Percentiles rank a stretch among this genome's conserved stretches.
phyloP scores from a whole-genome alignment of 2,888 invertebrate species.

The Melinaea menophilus region DNA sequence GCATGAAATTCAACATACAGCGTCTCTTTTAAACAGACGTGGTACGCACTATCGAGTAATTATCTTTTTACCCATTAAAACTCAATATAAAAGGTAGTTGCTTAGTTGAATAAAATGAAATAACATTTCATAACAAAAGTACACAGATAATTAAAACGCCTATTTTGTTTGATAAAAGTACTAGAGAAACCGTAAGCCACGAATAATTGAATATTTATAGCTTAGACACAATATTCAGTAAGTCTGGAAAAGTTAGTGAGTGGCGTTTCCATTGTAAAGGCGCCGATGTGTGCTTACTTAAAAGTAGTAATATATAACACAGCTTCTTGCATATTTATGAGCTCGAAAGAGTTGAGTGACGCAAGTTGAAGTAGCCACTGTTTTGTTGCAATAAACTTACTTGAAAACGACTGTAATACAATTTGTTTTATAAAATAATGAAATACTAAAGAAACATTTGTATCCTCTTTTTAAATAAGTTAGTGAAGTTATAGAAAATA shows the following conservation, averaged over 20 bases:
- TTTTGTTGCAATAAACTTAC: slow-evolving; percentile 22
- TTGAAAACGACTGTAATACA: slow-evolving; percentile 30
- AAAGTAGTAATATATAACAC: slow-evolving; percentile 54
- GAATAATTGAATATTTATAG: slow-evolving; percentile 63
- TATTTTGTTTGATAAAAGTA: slow-evolving; percentile 50
- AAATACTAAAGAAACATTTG: too few species aligned
- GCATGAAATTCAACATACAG: slow-evolving; percentile 23
- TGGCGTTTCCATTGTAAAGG: slow-evolving; percentile 53
- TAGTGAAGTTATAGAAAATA: too few species aligned
- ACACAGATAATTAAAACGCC: slow-evolving; percentile 37
- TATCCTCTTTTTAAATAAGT: too few species aligned
- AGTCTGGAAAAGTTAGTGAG: slow-evolving; percentile 55
- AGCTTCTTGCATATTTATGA: slow-evolving; percentile 68
- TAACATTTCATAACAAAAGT: slow-evolving; percentile 38
- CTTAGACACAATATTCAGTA: slow-evolving; percentile 57
- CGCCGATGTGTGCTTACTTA: slow-evolving; percentile 44
- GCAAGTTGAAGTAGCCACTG: slow-evolving; percentile 61
- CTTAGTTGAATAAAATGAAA: slow-evolving; percentile 40
- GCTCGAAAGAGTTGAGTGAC: slow-evolving; percentile 68
- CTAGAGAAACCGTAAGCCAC: slow-evolving; percentile 34
- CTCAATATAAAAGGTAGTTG: slow-evolving; percentile 33
- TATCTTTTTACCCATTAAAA: slow-evolving; percentile 32
- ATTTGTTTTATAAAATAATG: slow-evolving; percentile 9
- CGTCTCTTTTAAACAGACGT: slow-evolving; percentile 25
- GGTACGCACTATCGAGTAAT: slow-evolving; percentile 33